phyloP scores from a whole-genome alignment of 2,113 vertebrate genomes.

The Misgurnus mizolepis region DNA sequence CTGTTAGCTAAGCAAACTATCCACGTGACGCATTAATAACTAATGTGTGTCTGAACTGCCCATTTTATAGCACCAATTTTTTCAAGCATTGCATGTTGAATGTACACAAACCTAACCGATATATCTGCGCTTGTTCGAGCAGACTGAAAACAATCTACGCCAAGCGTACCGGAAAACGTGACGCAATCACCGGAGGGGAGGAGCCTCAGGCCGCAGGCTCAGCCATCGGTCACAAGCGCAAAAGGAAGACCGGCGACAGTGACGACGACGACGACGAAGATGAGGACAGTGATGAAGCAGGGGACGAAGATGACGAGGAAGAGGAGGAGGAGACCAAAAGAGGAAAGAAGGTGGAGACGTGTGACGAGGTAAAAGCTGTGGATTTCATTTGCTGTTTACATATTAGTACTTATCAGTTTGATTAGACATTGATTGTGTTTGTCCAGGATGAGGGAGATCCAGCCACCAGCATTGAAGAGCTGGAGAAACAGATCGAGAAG shows the following conservation, averaged over 20 bases:
- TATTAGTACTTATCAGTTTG: background rate
- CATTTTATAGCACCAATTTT: too few relatives aligned
- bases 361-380: slow-evolving; percentile 86
- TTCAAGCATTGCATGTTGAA: too few relatives aligned
- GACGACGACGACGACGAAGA: slow-evolving; percentile 91
- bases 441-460: slow-evolving; percentile 93
- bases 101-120: too few relatives aligned
- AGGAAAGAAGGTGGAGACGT: slow-evolving; percentile 86
- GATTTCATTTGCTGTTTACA: background rate
- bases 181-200: slow-evolving; percentile 78
- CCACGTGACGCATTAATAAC: too few relatives aligned
- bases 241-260: slow-evolving; percentile 87
- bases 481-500: slow-evolving; percentile 98
- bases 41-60: too few relatives aligned
- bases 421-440: background rate
- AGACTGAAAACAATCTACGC: slow-evolving; percentile 93
- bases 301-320: slow-evolving; percentile 93
- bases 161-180: slow-evolving; percentile 91
- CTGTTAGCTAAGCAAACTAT: too few relatives aligned
- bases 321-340: slow-evolving; percentile 97
- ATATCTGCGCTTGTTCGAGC: slow-evolving; percentile 10
- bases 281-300: slow-evolving; percentile 84
- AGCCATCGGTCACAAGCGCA: slow-evolving; percentile 83
- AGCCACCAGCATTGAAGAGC: slow-evolving; percentile 90
- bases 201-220: slow-evolving; percentile 83